Conservation (phyloP, 1,140 invertebrate species). For the Meloidogyne hapla region DNA sequence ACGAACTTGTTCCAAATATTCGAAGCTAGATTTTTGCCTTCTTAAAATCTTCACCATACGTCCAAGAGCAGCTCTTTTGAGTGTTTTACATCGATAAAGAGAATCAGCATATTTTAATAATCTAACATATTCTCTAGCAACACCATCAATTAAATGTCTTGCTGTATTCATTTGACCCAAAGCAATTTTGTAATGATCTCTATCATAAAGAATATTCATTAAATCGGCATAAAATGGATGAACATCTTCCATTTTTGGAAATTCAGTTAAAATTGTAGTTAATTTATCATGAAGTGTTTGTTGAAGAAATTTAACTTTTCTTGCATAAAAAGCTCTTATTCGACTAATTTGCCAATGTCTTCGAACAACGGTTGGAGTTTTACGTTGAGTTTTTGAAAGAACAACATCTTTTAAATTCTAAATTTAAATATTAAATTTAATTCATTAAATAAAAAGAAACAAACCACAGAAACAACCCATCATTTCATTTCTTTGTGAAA, state of each 20-base stretch:
- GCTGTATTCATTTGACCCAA: constrained; percentile 97
- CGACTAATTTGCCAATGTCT: constrained; percentile 93
- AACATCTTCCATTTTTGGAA: constrained; percentile 95
- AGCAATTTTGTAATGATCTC: constrained; percentile 98
- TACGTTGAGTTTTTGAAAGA: constrained; percentile 95
- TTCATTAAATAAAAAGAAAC: constrained; percentile 30
- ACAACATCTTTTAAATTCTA: constrained; percentile 98
- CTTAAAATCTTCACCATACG: constrained; percentile 98
- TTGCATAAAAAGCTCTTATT: constrained; percentile 92
- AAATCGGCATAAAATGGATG: constrained; percentile 99
- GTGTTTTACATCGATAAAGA: constrained; percentile 91
- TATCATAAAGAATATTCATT: constrained; percentile 99
- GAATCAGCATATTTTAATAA: constrained; percentile 96
- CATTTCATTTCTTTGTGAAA: too few relatives aligned
- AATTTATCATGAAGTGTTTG: constrained; percentile 96
- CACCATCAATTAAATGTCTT: constrained; percentile 92
- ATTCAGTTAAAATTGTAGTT: constrained; percentile 92
- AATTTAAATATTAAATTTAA: constrained; percentile 57
- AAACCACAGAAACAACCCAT: constrained; percentile 90
- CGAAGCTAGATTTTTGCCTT: constrained; percentile 85
- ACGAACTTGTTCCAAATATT: constrained; percentile 95
- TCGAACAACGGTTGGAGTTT: constrained; percentile 96
- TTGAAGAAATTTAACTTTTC: constrained; percentile 96
- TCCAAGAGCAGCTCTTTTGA: constrained; percentile 92
- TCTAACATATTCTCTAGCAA: constrained; percentile 90